These are phyloP conservation scores for Lydus trimaculatus DNA, from an alignment of 2,888 invertebrate species.

Conservation along the genomic window DNA sequence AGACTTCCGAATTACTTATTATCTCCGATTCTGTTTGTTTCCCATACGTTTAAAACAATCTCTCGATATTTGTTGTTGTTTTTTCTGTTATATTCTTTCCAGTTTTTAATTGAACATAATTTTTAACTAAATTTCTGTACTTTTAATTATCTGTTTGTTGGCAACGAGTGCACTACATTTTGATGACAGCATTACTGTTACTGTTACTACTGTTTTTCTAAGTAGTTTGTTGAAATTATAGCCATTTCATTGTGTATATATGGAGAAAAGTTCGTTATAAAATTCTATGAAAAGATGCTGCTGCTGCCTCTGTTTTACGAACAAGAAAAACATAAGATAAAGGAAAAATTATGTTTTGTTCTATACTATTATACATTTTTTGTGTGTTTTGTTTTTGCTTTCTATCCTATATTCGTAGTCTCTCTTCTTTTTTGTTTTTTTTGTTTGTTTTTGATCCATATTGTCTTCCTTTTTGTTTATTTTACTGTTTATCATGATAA, in stretches of 20 bases:
- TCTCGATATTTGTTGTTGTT: background rate
- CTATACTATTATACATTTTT: background rate
- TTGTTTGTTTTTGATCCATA: no score
- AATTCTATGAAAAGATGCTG: background rate
- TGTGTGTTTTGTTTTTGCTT: background rate
- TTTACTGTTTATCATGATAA: background rate
- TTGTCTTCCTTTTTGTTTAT: background rate
- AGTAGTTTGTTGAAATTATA: background rate
- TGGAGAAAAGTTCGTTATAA: background rate
- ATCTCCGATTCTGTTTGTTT: no score
- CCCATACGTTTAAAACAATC: background rate
- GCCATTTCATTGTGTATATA: background rate
- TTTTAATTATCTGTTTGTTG: conserved; percentile 45
- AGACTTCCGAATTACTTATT: no score
- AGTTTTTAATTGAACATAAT: conserved; percentile 51
- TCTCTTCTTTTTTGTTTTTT: no score
- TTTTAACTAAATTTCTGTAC: conserved; percentile 47
- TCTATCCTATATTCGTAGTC: background rate
- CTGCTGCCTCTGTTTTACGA: background rate
- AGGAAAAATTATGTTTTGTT: background rate
- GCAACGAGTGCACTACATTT: background rate
- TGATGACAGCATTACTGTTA: background rate
- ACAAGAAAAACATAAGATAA: background rate
- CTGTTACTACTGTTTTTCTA: background rate
- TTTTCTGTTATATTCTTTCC: background rate